phyloP scores from a whole-genome alignment of 92 coral and sea anemone species.

The Palythoa caribaeorum region DNA sequence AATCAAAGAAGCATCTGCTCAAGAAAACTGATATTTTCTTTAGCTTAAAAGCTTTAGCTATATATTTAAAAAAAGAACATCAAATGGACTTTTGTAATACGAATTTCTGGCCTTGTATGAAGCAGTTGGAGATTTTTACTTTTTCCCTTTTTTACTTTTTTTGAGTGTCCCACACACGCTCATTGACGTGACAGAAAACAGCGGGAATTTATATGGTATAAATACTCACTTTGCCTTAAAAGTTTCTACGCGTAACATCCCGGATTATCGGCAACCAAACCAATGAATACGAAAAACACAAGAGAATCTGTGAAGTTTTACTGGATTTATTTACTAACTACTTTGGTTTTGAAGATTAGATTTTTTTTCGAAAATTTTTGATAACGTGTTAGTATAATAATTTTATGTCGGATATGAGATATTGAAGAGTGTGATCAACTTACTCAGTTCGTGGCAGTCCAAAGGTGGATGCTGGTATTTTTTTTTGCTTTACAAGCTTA shows the following conservation, averaged over 20 bases:
- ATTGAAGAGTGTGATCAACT: constrained; percentile 15
- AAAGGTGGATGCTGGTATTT: neutral
- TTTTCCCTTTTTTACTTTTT: neutral
- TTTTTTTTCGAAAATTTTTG: no score
- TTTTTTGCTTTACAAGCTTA: no score
- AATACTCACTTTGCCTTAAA: neutral
- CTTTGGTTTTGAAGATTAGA: neutral
- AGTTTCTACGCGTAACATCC: neutral
- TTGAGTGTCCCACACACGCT: neutral
- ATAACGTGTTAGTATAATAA: neutral
- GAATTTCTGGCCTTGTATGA: neutral
- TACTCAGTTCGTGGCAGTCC: constrained; percentile 44
- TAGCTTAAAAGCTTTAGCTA: neutral
- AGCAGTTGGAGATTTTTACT: neutral
- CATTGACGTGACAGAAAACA: neutral
- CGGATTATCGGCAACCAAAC: constrained; percentile 3
- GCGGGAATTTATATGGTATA: neutral
- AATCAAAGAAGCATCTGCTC: neutral
- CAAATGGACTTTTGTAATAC: constrained; percentile 1
- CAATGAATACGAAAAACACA: constrained; percentile 21
- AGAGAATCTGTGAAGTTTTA: constrained; percentile 9
- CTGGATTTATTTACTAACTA: neutral
- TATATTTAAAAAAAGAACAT: constrained; percentile 4
- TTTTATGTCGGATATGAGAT: neutral
- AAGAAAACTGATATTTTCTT: neutral